Conservation (phyloP, 2,113 vertebrate genomes). For the Mesitornis unicolor region DNA sequence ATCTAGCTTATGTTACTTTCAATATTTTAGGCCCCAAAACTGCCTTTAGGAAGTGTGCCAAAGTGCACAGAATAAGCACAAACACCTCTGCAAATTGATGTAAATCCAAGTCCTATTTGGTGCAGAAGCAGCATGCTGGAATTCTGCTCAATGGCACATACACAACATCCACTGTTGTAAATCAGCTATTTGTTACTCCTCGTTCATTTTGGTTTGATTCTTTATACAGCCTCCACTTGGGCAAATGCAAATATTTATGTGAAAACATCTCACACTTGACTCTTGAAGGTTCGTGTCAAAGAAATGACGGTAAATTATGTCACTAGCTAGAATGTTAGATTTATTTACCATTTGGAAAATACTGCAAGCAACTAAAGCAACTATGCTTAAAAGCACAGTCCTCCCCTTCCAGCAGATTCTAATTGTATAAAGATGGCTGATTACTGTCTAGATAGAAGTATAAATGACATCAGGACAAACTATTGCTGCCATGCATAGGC, state of each 20-base stretch:
- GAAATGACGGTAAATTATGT: neutral
- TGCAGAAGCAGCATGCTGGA: neutral
- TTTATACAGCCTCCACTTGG: neutral
- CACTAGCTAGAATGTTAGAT: neutral
- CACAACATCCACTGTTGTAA: neutral
- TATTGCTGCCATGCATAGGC: neutral
- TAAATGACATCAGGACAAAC: neutral
- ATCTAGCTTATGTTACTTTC: neutral
- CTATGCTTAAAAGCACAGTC: neutral
- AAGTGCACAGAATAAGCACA: neutral
- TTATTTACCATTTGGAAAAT: neutral
- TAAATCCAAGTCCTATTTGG: neutral
- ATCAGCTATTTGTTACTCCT: neutral
- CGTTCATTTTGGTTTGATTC: neutral
- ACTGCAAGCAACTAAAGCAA: neutral
- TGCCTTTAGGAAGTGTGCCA: neutral
- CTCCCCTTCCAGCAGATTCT: neutral
- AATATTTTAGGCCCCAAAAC: neutral
- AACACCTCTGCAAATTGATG: neutral
- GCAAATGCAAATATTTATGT: neutral
- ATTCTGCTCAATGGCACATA: neutral
- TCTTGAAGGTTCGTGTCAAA: neutral
- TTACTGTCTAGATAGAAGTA: neutral
- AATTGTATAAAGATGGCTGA: neutral
- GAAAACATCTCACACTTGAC: neutral